Base-by-base conservation (phyloP, 2,888 invertebrate species). In the Idaea aversata region DNA sequence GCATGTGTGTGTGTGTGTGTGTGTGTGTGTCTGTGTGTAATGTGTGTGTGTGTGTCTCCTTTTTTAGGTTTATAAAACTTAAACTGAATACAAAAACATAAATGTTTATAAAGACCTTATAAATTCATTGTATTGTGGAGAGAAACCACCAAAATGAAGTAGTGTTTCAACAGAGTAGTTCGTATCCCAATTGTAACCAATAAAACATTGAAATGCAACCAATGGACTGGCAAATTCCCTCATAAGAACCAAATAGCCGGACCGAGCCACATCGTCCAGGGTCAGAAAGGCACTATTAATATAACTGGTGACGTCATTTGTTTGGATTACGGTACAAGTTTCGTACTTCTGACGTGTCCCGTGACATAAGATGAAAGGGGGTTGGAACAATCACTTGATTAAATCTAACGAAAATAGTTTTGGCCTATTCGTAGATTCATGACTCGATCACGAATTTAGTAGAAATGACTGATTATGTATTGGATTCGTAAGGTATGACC, bases 291-390 rank as follows among this genome's bases (percentile, higher is more conserved):
- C 10, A 15, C 80, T 82, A 86, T 87, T 86, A 85, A 86, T 87
- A 86, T 83, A 80, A 81, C 80, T 83, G 77, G 67, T 68, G 70
- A 57, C 65, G 70, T 73, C 81, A 77, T 87, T 84, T 83, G 77
- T 87, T 83, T 81, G 84, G 84, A 84, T 87, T 86, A 86, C 25
- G 77, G 70, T 69, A 47, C 47, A 47, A 47, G 13, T 47, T 47
- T 73, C 76, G 79, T 78, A 80, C 82, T 81, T 81, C 80, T 73
- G 73, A 77, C 79, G 78, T 72, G 75, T 76, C 70, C 60, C 69
- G 64, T 64, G 65, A 65, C 61, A 47, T 10, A 47, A 47, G 47
- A 10, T 7, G 47, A 66, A 64, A 66, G 70, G 68, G 70, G 72
- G 25, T 70, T 67, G 63, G 62, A 64, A 68, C 69, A 69, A 72